Evolutionary conservation across 2,797 vertebrate genomes (phyloP).

Genomic region (Acestrorhynchus altus): DNA sequence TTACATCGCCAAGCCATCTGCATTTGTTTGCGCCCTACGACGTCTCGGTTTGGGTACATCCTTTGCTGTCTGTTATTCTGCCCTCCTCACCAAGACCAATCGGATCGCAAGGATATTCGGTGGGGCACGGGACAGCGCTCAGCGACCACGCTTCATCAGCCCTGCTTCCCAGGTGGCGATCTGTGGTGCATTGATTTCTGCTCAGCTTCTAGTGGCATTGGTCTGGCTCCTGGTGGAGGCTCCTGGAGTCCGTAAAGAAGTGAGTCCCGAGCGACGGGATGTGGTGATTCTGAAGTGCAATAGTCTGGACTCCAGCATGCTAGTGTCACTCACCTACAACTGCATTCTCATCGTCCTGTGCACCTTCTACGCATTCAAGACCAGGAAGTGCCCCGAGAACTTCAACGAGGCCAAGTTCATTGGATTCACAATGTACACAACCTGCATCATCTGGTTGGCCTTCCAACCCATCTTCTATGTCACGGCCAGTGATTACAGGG

Average conservation of each 20-base stretch:
- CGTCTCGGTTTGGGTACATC: conserved; percentile 93
- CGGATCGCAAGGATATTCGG: conserved; percentile 97
- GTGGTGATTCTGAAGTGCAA: conserved; percentile 96
- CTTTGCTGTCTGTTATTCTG: conserved; percentile 96
- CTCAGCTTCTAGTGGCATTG: conserved; percentile 91
- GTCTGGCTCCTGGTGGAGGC: conserved; percentile 93
- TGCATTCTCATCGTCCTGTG: conserved; percentile 96
- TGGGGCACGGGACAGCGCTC: conserved; percentile 91
- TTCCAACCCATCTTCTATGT: conserved; percentile 99
- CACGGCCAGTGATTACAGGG: conserved; percentile 98
- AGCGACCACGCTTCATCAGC: conserved; percentile 94
- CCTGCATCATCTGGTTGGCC: conserved; percentile 99
- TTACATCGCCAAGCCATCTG: conserved; percentile 95
- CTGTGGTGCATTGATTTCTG: conserved; percentile 93
- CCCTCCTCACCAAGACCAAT: conserved; percentile 97
- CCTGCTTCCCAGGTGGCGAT: conserved; percentile 96
- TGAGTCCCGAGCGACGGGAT: conserved; percentile 89
- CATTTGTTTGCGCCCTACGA: conserved; percentile 87
- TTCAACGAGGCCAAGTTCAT: conserved; percentile 99
- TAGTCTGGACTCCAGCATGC: conserved; percentile 96
- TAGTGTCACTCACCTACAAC: conserved; percentile 95
- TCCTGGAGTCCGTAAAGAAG: conserved; percentile 93
- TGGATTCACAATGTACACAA: conserved; percentile 99
- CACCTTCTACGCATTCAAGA: conserved; percentile 99
- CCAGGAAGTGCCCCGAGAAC: conserved; percentile 97